Conservation (phyloP, 2,888 invertebrate genomes). For the Synergus umbraculus region DNA sequence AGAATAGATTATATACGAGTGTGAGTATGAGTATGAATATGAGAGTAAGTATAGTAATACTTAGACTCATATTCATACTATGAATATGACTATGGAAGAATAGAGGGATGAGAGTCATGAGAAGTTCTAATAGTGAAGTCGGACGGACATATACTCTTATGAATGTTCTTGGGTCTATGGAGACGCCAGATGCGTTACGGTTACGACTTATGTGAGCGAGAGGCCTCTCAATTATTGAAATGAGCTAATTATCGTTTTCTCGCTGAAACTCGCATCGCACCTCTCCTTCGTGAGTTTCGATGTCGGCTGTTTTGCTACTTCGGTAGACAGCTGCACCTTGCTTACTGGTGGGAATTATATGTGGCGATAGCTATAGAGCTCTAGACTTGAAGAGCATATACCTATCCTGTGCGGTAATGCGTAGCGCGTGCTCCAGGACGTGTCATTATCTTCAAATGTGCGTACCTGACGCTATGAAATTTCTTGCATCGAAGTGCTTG, state of each 20-base stretch:
- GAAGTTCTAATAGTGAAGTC: slow-evolving; percentile 45
- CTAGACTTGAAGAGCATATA: slow-evolving; percentile 50
- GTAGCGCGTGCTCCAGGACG: slow-evolving; percentile 67
- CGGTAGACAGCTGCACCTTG: slow-evolving; percentile 69
- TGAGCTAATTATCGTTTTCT: slow-evolving; percentile 76
- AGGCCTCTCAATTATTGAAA: slow-evolving; percentile 76
- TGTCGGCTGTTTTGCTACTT: slow-evolving; percentile 27
- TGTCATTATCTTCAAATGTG: slow-evolving; percentile 64
- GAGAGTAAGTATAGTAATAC: not conserved
- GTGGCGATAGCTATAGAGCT: not conserved
- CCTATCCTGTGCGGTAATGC: slow-evolving; percentile 51
- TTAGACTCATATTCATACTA: not conserved
- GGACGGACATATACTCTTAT: slow-evolving; percentile 26
- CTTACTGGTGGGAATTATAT: slow-evolving; percentile 33
- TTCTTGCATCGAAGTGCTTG: slow-evolving; percentile 26
- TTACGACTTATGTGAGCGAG: slow-evolving; percentile 62
- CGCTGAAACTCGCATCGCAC: slow-evolving; percentile 51
- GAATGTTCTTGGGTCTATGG: slow-evolving; percentile 40
- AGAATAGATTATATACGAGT: not conserved
- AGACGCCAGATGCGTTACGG: slow-evolving; percentile 73
- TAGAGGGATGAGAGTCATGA: not conserved
- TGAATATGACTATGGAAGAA: slow-evolving; percentile 1
- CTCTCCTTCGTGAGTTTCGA: slow-evolving; percentile 6
- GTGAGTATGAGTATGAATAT: not conserved
- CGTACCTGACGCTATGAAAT: slow-evolving; percentile 12